Conservation (phyloP, 1,140 invertebrate species). For the Atta colombica region DNA sequence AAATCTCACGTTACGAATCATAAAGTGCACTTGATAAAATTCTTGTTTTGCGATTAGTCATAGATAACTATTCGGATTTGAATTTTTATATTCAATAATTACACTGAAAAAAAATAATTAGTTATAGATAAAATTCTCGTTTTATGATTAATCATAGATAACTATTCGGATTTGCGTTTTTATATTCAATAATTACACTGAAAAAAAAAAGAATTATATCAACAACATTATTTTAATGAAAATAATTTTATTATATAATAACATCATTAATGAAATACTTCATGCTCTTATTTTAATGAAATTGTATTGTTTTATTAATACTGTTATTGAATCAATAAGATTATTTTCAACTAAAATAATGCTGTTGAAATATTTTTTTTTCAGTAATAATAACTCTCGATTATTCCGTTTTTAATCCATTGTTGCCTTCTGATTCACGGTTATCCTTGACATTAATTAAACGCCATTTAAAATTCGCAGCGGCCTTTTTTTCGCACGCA, state of each 20-base stretch:
- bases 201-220: too few species aligned
- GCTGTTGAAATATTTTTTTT: too few species aligned
- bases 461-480: conserved; percentile 15
- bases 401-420: neutral
- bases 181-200: neutral
- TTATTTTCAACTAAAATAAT: too few species aligned
- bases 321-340: too few species aligned
- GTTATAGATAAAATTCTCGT: neutral
- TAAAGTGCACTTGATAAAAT: neutral
- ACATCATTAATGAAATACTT: too few species aligned
- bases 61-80: neutral
- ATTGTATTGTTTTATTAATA: too few species aligned
- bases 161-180: neutral
- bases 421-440: conserved; percentile 1
- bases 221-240: too few species aligned
- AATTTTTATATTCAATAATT: neutral
- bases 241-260: too few species aligned
- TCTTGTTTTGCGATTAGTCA: neutral
- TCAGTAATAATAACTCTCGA: too few species aligned
- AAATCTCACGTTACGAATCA: neutral
- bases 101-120: too few species aligned
- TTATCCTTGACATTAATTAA: conserved; percentile 35
- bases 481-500: conserved; percentile 29
- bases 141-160: neutral
- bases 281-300: too few species aligned